phyloP scores from a whole-genome alignment of 2,888 invertebrate species.

The Lamellibrachia columna region DNA sequence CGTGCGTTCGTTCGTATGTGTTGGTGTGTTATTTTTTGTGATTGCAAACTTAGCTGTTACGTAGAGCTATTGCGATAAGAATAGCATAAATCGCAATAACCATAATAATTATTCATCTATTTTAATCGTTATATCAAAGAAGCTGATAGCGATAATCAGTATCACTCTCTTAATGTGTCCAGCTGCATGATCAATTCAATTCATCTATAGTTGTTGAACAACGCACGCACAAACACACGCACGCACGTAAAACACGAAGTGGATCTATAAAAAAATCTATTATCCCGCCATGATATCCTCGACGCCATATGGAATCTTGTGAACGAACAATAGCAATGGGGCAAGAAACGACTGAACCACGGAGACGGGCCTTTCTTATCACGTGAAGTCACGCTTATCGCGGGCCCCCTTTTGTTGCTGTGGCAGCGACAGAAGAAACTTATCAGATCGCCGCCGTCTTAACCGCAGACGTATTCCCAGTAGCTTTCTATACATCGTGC shows the following conservation, averaged over 20 bases:
- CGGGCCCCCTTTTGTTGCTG: not conserved
- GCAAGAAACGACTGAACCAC: not conserved
- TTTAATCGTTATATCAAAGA: not conserved
- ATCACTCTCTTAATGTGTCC: not conserved
- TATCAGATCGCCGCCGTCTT: not conserved
- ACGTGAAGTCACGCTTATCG: conserved; percentile 16
- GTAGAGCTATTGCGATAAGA: not conserved
- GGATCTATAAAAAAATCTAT: not conserved
- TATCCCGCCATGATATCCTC: not conserved
- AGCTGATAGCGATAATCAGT: not conserved
- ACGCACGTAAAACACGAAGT: not conserved
- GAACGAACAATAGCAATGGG: not conserved
- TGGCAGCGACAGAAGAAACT: not conserved
- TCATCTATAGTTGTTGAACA: not conserved
- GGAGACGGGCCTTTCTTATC: not conserved
- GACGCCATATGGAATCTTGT: not conserved
- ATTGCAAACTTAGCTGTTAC: not conserved
- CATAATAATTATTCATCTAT: too few relatives aligned
- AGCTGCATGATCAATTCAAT: not conserved
- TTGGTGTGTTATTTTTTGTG: not conserved
- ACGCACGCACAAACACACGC: not conserved
- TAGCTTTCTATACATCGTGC: not conserved
- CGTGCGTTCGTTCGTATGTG: not conserved
- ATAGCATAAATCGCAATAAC: too few relatives aligned
- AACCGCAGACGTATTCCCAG: not conserved